phyloP scores from a whole-genome alignment of 53 echinoderm and acorn worm genomes.

The Echinometra lucunter region DNA sequence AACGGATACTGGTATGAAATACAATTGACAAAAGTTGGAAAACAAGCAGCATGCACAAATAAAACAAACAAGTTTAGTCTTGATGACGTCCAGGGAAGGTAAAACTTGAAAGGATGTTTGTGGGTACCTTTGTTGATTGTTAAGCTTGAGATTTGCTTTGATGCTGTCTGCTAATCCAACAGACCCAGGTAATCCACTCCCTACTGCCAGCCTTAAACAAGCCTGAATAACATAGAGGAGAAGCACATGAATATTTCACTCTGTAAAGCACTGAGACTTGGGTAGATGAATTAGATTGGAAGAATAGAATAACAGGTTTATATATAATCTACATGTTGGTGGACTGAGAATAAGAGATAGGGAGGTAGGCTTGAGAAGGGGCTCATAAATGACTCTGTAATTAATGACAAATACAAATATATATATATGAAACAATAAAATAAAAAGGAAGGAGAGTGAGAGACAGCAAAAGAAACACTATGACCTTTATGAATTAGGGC shows the following conservation, averaged over 20 bases:
- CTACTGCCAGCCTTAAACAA: constrained; percentile 31
- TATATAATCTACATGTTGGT: too few species aligned
- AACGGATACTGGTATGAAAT: too few species aligned
- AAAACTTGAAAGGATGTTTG: background rate
- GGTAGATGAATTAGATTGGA: background rate
- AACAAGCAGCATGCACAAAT: background rate
- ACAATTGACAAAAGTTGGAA: too few species aligned
- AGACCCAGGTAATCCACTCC: constrained; percentile 49
- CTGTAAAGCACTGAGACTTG: background rate
- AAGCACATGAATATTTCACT: background rate
- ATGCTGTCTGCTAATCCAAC: constrained; percentile 47
- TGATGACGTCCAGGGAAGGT: background rate
- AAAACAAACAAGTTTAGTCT: background rate
- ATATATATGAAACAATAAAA: too few species aligned
- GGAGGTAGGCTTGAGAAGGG: too few species aligned
- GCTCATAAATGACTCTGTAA: too few species aligned
- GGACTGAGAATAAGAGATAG: too few species aligned
- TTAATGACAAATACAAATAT: too few species aligned
- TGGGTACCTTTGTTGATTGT: constrained; percentile 21
- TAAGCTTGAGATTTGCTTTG: constrained; percentile 32
- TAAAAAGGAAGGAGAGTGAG: too few species aligned
- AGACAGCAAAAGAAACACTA: too few species aligned
- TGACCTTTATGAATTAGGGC: too few species aligned
- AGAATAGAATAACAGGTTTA: too few species aligned
- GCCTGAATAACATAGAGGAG: background rate